These are phyloP conservation scores for Dicrurus megarhynchus DNA, from an alignment of 2,113 vertebrate genomes.

Conservation along the genomic window DNA sequence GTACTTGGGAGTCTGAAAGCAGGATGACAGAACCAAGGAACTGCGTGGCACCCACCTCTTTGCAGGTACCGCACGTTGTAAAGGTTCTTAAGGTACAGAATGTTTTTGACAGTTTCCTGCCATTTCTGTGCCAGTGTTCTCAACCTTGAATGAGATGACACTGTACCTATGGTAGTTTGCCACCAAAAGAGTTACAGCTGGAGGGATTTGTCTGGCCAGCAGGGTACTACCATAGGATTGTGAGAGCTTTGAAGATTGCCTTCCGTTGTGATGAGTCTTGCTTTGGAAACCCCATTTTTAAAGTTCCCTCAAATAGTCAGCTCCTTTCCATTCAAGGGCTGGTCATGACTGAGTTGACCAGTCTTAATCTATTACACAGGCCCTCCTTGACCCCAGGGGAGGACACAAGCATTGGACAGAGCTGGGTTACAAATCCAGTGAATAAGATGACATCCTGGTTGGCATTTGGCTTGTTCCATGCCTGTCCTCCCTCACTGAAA, in stretches of 20 bases:
- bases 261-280: background rate
- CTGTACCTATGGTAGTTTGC: background rate
- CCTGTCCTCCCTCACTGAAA: background rate
- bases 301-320: background rate
- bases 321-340: background rate
- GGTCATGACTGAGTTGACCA: background rate
- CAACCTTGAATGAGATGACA: background rate
- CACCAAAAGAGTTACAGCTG: background rate
- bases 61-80: constrained; percentile 80
- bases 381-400: background rate
- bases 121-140: background rate
- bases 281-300: background rate
- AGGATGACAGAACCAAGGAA: constrained; percentile 65
- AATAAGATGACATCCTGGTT: background rate
- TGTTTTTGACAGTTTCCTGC: background rate
- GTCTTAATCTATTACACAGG: background rate
- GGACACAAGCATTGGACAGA: background rate
- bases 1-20: constrained; percentile 39
- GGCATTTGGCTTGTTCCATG: background rate
- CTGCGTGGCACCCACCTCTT: constrained; percentile 84
- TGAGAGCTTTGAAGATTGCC: background rate
- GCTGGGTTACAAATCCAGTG: background rate
- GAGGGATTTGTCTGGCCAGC: background rate
- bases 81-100: background rate
- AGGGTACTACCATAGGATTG: background rate